phyloP scores from a whole-genome alignment of 2,113 vertebrate species.

The Laticauda laticaudata region DNA sequence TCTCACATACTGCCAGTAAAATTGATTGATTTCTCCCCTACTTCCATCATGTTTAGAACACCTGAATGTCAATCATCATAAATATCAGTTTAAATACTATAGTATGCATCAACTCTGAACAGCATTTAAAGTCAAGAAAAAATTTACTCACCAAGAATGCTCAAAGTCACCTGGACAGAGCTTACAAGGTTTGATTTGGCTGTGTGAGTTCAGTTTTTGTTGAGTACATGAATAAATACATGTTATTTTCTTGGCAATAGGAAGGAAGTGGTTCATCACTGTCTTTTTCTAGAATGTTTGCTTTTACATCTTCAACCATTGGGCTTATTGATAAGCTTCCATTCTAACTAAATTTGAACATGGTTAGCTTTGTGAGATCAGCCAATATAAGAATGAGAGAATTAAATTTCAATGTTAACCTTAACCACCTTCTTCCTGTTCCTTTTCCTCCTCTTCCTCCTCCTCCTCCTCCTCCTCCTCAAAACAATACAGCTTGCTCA shows the following conservation, averaged over 20 bases:
- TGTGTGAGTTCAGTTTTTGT: neutral
- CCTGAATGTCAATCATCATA: neutral
- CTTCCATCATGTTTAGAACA: neutral
- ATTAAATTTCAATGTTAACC: neutral
- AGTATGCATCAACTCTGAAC: neutral
- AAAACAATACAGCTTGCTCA: neutral
- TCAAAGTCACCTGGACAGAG: neutral
- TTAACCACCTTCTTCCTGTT: neutral
- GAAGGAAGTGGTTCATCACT: neutral
- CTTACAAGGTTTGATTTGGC: neutral
- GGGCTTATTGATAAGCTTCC: neutral
- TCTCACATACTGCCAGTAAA: neutral
- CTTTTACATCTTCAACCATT: neutral
- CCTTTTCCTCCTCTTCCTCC: neutral
- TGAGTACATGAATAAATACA: neutral
- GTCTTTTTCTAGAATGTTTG: neutral
- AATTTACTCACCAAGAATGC: neutral
- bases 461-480: neutral
- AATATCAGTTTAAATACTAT: neutral
- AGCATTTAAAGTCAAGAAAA: neutral
- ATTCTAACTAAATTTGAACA: neutral
- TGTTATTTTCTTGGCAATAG: neutral
- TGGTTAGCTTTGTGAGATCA: neutral
- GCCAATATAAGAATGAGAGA: neutral
- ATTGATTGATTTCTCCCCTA: neutral